Base-by-base conservation (phyloP, 2,888 invertebrate species). In the Diarsia mendica region DNA sequence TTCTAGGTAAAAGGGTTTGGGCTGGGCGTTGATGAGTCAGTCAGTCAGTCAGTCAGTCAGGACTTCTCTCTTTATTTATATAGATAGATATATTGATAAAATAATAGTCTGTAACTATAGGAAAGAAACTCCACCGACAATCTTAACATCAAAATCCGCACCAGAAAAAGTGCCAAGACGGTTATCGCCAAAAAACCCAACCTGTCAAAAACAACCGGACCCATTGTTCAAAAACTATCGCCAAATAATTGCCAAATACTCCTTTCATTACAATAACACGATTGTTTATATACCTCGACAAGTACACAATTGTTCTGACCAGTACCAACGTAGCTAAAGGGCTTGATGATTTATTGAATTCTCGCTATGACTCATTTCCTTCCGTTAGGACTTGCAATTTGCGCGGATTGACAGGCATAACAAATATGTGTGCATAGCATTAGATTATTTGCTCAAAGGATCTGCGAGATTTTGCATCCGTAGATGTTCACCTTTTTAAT, bases 301-400 rank as follows among this genome's bases (percentile, higher is more conserved):
- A 65, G 20, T 58, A 4, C n/a, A 60, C 60, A 66, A 72, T 77
- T 46, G 64, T 49, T 48, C 20, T 3, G 39, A 20, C n/a, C 23
- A 23, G 18, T 20, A 70, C 46, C 13, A 28, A 70, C 46, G 18
- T 39, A 53, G 48, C 5, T 44, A 18, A 39, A n/a, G 6, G 63
- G 28, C 55, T 67, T 63, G 48, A 58, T 82, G 77, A 70, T 76
- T 82, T 77, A 67, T 60, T 39, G 48, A 77, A 60, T 66, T 55
- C 55, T 20, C 3, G 13, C 20, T 61, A 69, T 83, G 84, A 70
- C 15, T 83, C 69, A 74, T 23, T 67, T 79, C 79, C 81, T 83
- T 74, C 64, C 67, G 63, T 18, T 18, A 58, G 3, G 23, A 23
- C 53, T 23, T 18, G 48, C 44, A 70, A 79, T 79, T 82, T 51